Percentiles rank a stretch among this genome's conserved stretches.
Evolutionary conservation across 2,113 vertebrate genomes (phyloP).

Genomic region (Nothocercus nigrocapillus): DNA sequence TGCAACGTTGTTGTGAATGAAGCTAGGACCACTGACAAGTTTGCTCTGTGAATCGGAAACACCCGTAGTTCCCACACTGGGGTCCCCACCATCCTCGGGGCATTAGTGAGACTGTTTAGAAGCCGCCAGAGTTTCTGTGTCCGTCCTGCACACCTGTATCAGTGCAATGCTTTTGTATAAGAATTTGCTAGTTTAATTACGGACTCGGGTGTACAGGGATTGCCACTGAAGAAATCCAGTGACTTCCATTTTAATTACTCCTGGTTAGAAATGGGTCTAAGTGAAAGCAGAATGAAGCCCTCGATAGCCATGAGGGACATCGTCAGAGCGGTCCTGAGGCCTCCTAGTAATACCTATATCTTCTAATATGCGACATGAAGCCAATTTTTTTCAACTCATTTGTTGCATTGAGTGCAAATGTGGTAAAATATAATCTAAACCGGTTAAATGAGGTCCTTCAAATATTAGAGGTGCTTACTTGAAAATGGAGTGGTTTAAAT

Average conservation of each 20-base stretch:
- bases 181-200: constrained; percentile 16
- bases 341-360: neutral
- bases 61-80: neutral
- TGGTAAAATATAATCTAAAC: neutral
- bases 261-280: constrained; percentile 8
- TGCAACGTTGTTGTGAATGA: neutral
- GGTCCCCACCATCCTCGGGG: neutral
- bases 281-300: neutral
- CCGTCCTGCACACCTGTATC: neutral
- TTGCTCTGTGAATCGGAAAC: neutral
- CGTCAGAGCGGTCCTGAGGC: neutral
- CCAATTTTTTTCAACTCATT: neutral
- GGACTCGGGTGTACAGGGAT: neutral
- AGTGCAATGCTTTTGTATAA: neutral
- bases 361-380: neutral
- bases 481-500: constrained; percentile 23
- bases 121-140: neutral
- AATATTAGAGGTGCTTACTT: constrained; percentile 21
- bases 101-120: neutral
- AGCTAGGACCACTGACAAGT: neutral
- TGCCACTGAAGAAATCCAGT: neutral
- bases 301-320: neutral
- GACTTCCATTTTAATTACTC: constrained; percentile 34
- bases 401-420: neutral
- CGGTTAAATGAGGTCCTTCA: constrained; percentile 22